These are phyloP conservation scores for Rhagonycha fulva DNA, from an alignment of 2,888 invertebrate genomes.

Conservation along the genomic window DNA sequence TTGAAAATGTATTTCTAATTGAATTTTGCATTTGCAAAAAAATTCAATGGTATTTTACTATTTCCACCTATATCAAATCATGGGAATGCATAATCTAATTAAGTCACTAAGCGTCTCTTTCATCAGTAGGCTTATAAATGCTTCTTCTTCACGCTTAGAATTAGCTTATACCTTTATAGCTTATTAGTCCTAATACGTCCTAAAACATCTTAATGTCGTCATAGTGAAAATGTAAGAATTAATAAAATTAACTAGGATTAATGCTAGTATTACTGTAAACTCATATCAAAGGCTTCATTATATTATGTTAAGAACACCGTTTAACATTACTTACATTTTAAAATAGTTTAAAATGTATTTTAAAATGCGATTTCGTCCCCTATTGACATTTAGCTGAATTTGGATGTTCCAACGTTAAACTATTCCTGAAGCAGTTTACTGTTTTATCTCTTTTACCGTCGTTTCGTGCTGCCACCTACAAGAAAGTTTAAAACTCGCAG, in stretches of 20 bases:
- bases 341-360: neutral
- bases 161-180: neutral
- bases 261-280: too few species aligned
- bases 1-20: too few species aligned
- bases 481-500: too few species aligned
- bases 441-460: neutral
- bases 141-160: neutral
- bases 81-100: neutral
- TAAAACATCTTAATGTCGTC: neutral
- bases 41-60: neutral
- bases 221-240: neutral
- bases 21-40: neutral
- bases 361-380: neutral
- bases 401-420: neutral
- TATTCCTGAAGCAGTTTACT: neutral
- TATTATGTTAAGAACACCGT: neutral
- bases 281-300: too few species aligned
- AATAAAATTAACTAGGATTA: neutral
- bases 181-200: neutral
- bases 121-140: neutral
- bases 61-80: neutral
- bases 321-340: neutral
- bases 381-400: neutral
- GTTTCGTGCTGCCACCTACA: neutral
- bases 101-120: neutral